Evolutionary conservation across 2,797 vertebrate genomes (phyloP).

Genomic region (Okamejei kenojei): DNA sequence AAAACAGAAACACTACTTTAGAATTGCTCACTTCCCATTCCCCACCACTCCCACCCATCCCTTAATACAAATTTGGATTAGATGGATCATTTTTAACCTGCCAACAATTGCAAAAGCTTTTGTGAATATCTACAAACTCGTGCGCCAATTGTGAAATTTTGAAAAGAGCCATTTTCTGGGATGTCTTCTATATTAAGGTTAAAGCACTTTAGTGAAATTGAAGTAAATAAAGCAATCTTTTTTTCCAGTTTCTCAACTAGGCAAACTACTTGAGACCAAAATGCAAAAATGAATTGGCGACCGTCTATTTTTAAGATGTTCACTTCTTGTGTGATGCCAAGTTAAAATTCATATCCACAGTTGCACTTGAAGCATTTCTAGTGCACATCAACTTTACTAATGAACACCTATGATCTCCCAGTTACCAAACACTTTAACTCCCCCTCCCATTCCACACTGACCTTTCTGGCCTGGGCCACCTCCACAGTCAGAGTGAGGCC

Average conservation of each 20-base stretch:
- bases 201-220: conserved; percentile 22
- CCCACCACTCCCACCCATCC: no score
- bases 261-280: neutral
- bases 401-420: neutral
- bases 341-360: neutral
- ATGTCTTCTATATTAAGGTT: conserved; percentile 5
- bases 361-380: neutral
- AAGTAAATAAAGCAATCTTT: conserved; percentile 26
- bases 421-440: no score
- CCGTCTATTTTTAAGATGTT: neutral
- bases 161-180: neutral
- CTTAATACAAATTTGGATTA: conserved; percentile 19
- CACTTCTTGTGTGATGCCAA: neutral
- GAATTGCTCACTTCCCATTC: neutral
- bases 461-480: no score
- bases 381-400: neutral
- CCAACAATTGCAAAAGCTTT: neutral
- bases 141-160: neutral
- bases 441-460: no score
- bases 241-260: conserved; percentile 4
- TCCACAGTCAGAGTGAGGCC: no score
- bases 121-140: neutral
- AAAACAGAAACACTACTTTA: neutral
- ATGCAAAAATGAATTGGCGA: neutral
- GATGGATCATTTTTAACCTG: neutral